Conservation (phyloP, 1,140 invertebrate genomes). For the Lethrus apterus region DNA sequence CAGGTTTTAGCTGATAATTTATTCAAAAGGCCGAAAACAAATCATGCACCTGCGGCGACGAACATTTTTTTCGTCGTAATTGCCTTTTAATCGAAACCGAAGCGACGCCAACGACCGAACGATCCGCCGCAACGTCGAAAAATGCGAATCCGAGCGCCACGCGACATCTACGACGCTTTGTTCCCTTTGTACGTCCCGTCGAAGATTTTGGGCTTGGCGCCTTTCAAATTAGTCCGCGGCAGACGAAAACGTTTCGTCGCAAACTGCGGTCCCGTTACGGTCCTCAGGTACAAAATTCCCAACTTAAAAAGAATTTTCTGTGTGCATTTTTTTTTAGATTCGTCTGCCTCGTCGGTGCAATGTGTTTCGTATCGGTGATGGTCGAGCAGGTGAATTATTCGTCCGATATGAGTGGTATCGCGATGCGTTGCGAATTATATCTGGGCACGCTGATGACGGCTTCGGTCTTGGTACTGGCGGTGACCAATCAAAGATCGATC, state of each 20-base stretch:
- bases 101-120: slow-evolving; percentile 18
- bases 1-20: no score
- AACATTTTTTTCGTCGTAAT: no score
- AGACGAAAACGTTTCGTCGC: background rate
- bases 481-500: slow-evolving; percentile 12
- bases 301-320: no score
- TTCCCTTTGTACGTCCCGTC: slow-evolving; percentile 9
- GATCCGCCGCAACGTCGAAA: slow-evolving; percentile 19
- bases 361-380: background rate
- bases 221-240: slow-evolving; percentile 6
- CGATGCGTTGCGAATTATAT: slow-evolving; percentile 14
- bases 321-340: background rate
- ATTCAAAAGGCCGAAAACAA: no score
- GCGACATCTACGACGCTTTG: slow-evolving; percentile 7
- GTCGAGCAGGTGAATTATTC: slow-evolving; percentile 1
- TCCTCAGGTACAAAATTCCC: background rate
- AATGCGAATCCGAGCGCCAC: slow-evolving; percentile 4
- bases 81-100: slow-evolving; percentile 16
- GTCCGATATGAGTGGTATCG: slow-evolving; percentile 3
- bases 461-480: slow-evolving; percentile 14
- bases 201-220: slow-evolving; percentile 16
- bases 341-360: background rate
- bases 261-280: background rate
- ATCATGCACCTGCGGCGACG: slow-evolving; percentile 23
- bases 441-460: slow-evolving; percentile 11